Evolutionary conservation across 2,113 vertebrate genomes (phyloP).

Genomic region (Thymallus thymallus): DNA sequence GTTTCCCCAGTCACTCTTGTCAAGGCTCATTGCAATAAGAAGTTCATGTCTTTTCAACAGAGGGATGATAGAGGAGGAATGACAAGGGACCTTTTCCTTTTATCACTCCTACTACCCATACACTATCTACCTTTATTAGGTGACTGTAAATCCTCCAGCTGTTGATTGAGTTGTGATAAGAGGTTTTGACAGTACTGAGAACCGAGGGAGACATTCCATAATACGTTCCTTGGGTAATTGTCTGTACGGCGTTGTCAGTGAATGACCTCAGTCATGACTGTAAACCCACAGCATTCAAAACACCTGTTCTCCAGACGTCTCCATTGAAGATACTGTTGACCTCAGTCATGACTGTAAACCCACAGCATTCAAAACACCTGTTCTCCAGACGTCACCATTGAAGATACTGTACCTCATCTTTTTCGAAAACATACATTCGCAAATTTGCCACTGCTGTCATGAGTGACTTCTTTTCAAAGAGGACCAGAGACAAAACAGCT

Average conservation of each 20-base stretch:
- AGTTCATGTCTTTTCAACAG: slow-evolving; percentile 13
- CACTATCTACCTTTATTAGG: background rate
- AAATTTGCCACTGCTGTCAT: background rate
- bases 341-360: background rate
- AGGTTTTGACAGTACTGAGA: background rate
- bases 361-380: slow-evolving; percentile 15
- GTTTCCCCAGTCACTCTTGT: slow-evolving; percentile 12
- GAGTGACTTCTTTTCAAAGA: background rate
- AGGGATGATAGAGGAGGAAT: background rate
- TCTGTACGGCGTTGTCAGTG: background rate
- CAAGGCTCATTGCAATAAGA: background rate
- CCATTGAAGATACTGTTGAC: background rate
- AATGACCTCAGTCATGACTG: background rate
- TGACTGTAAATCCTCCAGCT: background rate
- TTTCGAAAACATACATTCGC: background rate
- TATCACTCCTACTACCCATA: background rate
- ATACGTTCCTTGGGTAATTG: background rate
- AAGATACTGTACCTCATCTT: background rate
- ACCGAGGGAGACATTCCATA: background rate
- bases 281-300: slow-evolving; percentile 11
- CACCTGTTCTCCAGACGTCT: background rate
- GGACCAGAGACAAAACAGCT: background rate
- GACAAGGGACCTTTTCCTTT: background rate
- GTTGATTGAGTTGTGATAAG: background rate
- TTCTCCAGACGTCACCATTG: background rate